Evolutionary conservation across 2,797 vertebrate genomes (phyloP), one percentile per base, ranked within the genome.

Genomic region (Labeo calbasu): DNA sequence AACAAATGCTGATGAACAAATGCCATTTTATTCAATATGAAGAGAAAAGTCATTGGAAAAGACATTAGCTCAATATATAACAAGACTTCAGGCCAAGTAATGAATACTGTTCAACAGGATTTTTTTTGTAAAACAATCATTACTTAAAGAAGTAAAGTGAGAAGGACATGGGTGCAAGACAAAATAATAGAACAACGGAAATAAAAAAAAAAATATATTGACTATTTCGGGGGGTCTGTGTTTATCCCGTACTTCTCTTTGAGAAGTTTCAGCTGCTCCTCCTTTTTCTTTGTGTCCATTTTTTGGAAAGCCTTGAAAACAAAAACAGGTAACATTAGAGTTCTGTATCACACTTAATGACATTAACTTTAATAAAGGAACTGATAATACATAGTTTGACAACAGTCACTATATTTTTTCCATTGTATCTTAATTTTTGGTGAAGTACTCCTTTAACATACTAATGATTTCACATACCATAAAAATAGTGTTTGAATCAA

Each of bases 251-350:
- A 99, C 95, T 99, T 99, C 88, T 99, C 98, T 90, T 99, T 99
- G 66, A 99, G 96, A 88, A 99, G 95, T 87, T 99, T 99, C 90
- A 99, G 91, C 92, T 99, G 98, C 86, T 99, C 98, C 84, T 99
- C 98, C 92, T 99, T 99, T 93, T 99, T 99, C 95, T 99, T 99
- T 87, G 98, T 99, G 94, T 99, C 98, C 98, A 99, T 99, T 92
- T 99, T 99, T 92, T 99, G 98, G 96, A 99, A 99, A 48, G 98
- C 98, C 98, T 99, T 91, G 1, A 84, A 79, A 75, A 40, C 0
- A 78, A 6, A 4, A 1, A 50, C 7, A 51, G 40, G 25, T 50
- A 28, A 43, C 4, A 32, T 75, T 28, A 66, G 55, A 83, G 23
- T 36, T 51, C 12, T 77, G 8, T 3, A 46, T 36, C 19, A n/a